Conservation (phyloP, 64 coral and sea anemone species). For the Stichodactyla mertensii region DNA sequence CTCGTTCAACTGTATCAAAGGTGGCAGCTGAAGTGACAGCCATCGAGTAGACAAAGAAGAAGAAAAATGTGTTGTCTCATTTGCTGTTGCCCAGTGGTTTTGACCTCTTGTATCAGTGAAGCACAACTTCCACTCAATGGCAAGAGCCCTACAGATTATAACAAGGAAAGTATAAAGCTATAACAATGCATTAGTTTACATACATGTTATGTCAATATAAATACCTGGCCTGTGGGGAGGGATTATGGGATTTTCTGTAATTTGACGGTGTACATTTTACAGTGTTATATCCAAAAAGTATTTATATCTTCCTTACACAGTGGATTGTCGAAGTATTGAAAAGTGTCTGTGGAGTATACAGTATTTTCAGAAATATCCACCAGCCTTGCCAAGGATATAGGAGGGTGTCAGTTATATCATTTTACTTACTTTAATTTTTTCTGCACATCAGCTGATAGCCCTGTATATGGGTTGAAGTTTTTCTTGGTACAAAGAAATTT, state of each 20-base stretch:
- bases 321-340: too few relatives aligned
- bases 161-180: neutral
- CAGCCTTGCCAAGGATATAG: too few relatives aligned
- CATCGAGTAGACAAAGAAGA: slow-evolving; percentile 68
- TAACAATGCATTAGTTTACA: too few relatives aligned
- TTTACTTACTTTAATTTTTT: slow-evolving; percentile 45
- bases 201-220: too few relatives aligned
- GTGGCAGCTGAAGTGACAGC: slow-evolving; percentile 67
- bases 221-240: too few relatives aligned
- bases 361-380: too few relatives aligned
- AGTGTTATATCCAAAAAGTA: too few relatives aligned
- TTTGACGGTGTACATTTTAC: too few relatives aligned
- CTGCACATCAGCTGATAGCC: slow-evolving; percentile 46
- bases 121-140: slow-evolving; percentile 69
- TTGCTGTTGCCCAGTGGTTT: slow-evolving; percentile 41
- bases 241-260: too few relatives aligned
- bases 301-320: too few relatives aligned
- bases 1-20: slow-evolving; percentile 46
- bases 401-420: neutral
- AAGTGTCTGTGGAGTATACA: too few relatives aligned
- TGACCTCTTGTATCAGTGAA: slow-evolving; percentile 74
- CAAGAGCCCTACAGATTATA: slow-evolving; percentile 29
- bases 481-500: slow-evolving; percentile 46
- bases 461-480: slow-evolving; percentile 57
- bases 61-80: slow-evolving; percentile 52